phyloP scores from a whole-genome alignment of 2,113 vertebrate species.

The Monarcha castaneiventris region DNA sequence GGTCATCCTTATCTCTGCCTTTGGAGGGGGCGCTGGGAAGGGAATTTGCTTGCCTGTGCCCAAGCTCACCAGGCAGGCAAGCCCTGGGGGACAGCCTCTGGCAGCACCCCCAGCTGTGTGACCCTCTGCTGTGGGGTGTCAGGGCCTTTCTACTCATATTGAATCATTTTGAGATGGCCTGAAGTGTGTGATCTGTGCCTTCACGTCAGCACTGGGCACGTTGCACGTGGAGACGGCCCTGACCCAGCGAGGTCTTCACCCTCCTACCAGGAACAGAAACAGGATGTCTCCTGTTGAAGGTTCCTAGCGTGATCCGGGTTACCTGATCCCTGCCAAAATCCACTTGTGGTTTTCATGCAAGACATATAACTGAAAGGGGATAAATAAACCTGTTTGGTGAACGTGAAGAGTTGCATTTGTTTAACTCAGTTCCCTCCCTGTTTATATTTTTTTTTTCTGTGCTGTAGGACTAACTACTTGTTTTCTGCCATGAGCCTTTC shows the following conservation, averaged over 20 bases:
- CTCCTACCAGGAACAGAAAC: not conserved
- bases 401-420: not conserved
- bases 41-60: not conserved
- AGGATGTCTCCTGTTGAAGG: not conserved
- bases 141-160: not conserved
- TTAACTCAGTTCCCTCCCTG: rapidly evolving
- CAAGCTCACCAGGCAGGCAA: too few species aligned
- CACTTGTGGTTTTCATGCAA: not conserved
- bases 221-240: rapidly evolving
- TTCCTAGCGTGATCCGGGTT: not conserved
- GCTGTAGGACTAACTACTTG: not conserved
- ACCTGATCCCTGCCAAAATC: not conserved
- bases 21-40: rapidly evolving
- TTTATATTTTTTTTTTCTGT: not conserved
- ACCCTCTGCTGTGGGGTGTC: not conserved
- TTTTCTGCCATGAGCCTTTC: not conserved
- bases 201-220: rapidly evolving
- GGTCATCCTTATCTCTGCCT: not conserved
- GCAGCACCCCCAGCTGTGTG: rapidly evolving
- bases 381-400: not conserved
- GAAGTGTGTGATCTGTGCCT: not conserved
- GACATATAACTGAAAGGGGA: not conserved
- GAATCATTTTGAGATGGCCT: not conserved
- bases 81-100: not conserved
- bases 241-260: not conserved